Evolutionary conservation across 2,113 vertebrate species (phyloP).

Genomic region (Panurus biarmicus): DNA sequence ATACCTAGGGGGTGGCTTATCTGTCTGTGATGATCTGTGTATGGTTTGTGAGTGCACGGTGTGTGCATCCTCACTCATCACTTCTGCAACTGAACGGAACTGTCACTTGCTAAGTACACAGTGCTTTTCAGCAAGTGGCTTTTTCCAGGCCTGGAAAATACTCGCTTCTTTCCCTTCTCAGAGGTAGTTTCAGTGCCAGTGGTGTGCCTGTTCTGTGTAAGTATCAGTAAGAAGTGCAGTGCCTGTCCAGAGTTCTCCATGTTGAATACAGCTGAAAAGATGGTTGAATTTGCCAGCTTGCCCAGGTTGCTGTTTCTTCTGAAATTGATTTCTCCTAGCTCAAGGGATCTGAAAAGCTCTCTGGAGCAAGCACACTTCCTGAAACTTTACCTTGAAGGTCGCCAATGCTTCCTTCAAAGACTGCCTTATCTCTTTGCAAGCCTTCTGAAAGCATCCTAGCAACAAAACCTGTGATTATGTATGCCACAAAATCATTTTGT

Average conservation of each 20-base stretch:
- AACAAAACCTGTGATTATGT: background rate
- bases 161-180: background rate
- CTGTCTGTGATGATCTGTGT: background rate
- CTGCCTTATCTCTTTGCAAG: background rate
- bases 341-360: background rate
- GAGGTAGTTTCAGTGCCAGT: background rate
- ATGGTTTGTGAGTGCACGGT: background rate
- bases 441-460: background rate
- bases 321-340: background rate
- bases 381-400: background rate
- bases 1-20: background rate
- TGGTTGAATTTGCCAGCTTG: background rate
- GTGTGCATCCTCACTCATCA: rapidly evolving
- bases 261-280: background rate
- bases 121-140: background rate
- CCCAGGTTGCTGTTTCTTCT: background rate
- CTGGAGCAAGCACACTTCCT: background rate
- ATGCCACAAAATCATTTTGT: background rate
- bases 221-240: background rate
- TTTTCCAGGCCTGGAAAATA: background rate
- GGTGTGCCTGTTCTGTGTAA: background rate
- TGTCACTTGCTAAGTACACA: background rate
- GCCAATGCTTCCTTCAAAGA: background rate
- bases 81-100: background rate
- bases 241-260: background rate